A percentile compares a stretch with the other conserved stretches of the same genome.
Evolutionary conservation across 2,797 vertebrate genomes (phyloP).

Genomic region (Pseudomugil gertrudae): DNA sequence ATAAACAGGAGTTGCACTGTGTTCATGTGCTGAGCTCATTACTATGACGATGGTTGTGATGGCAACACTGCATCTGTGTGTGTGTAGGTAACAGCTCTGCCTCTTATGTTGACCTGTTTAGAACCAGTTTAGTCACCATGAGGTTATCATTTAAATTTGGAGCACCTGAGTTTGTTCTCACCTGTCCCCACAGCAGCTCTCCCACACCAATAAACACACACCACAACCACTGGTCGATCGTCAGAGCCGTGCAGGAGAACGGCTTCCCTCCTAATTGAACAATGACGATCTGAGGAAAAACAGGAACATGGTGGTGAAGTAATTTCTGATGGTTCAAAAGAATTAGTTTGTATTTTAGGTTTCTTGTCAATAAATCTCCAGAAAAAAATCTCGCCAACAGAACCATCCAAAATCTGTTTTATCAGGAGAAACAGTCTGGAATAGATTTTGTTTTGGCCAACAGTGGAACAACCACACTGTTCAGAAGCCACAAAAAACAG

Average conservation of each 20-base stretch:
- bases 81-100: constrained; percentile 51
- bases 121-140: not conserved
- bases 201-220: constrained; percentile 95
- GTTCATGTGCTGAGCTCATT: constrained; percentile 73
- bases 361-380: too few species aligned
- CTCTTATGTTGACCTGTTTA: constrained; percentile 25
- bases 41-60: constrained; percentile 70
- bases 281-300: constrained; percentile 87
- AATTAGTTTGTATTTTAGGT: too few species aligned
- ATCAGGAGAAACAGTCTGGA: not conserved
- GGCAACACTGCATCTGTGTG: constrained; percentile 49
- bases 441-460: not conserved
- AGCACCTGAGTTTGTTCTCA: constrained; percentile 58
- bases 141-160: not conserved
- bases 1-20: constrained; percentile 59
- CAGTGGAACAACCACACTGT: too few species aligned
- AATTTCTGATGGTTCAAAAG: too few species aligned
- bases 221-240: constrained; percentile 96
- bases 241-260: constrained; percentile 93
- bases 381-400: not conserved
- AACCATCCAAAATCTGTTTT: not conserved
- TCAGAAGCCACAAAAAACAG: not conserved
- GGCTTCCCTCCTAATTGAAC: constrained; percentile 97
- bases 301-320: not conserved
- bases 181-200: constrained; percentile 98